Evolutionary conservation across 1,140 invertebrate species (phyloP).

Genomic region (Druon quercuslanigerum): DNA sequence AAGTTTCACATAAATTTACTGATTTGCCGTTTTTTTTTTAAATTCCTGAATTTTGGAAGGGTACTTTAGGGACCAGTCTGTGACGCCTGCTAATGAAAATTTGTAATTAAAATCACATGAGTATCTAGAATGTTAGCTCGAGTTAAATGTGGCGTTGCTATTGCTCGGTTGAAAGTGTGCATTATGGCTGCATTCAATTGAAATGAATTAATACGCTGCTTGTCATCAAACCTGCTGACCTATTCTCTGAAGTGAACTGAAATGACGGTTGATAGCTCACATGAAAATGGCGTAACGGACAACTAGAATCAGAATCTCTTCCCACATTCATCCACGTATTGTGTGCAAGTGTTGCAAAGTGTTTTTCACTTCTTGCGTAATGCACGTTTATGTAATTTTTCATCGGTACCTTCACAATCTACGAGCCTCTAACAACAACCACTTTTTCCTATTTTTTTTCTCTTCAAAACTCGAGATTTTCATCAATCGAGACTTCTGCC

Average conservation of each 20-base stretch:
- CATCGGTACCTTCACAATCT: not conserved
- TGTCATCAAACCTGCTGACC: conserved; percentile 47
- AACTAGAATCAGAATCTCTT: conserved; percentile 21
- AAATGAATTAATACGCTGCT: conserved; percentile 50
- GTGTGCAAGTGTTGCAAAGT: conserved; percentile 14
- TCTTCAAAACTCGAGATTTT: not conserved
- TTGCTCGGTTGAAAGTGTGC: conserved; percentile 16
- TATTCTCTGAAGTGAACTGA: conserved; percentile 42
- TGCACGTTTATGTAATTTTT: conserved; percentile 20
- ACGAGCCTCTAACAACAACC: not conserved
- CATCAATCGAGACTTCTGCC: no score
- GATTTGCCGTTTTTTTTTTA: no score
- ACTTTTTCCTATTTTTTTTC: conserved; percentile 8
- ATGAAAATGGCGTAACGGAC: conserved; percentile 29
- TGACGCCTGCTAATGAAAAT: not conserved
- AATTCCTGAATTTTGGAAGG: no score
- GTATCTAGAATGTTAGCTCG: not conserved
- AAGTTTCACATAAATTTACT: no score
- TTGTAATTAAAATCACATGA: not conserved
- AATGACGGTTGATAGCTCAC: conserved; percentile 14
- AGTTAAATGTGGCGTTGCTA: conserved; percentile 26
- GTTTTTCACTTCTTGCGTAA: conserved; percentile 20
- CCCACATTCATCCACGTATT: conserved; percentile 21
- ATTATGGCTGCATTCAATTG: conserved; percentile 44
- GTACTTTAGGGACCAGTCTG: no score